phyloP scores from a whole-genome alignment of 1,140 invertebrate species.

The Paracyclopina nana region DNA sequence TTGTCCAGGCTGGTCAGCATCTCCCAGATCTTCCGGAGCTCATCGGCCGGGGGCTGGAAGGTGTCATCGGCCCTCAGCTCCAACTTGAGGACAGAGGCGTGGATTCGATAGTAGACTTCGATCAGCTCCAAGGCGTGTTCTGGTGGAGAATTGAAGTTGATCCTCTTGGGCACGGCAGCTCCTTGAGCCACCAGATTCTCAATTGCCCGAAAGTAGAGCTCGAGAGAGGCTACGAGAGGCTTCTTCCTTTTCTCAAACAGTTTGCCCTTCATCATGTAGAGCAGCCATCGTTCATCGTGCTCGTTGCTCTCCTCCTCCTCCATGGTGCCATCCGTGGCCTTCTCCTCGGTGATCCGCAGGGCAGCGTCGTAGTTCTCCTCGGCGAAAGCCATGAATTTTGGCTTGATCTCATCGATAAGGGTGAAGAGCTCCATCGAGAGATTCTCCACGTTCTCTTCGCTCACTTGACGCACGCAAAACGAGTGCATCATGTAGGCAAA shows the following conservation, averaged over 20 bases:
- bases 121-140: slow-evolving; percentile 68
- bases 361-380: slow-evolving; percentile 43
- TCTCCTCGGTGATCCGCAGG: slow-evolving; percentile 18
- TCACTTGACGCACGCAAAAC: slow-evolving; percentile 59
- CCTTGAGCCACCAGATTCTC: slow-evolving; percentile 52
- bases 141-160: slow-evolving; percentile 59
- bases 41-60: slow-evolving; percentile 26
- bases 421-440: slow-evolving; percentile 54
- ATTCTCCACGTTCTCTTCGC: slow-evolving; percentile 37
- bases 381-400: slow-evolving; percentile 51
- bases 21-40: slow-evolving; percentile 21
- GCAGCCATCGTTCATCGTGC: slow-evolving; percentile 61
- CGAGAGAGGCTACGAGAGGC: slow-evolving; percentile 46
- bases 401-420: slow-evolving; percentile 47
- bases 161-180: slow-evolving; percentile 63
- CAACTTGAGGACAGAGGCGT: slow-evolving; percentile 64
- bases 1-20: slow-evolving; percentile 2
- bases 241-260: slow-evolving; percentile 58
- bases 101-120: slow-evolving; percentile 46
- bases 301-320: slow-evolving; percentile 31
- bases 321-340: slow-evolving; percentile 30
- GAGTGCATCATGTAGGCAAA: slow-evolving; percentile 69
- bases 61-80: slow-evolving; percentile 29
- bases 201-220: slow-evolving; percentile 53
- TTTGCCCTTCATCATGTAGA: slow-evolving; percentile 82